Evolutionary conservation across 2,888 invertebrate genomes (phyloP), one percentile per base, ranked within the genome.

Genomic region (Stenchaetothrips biformis): DNA sequence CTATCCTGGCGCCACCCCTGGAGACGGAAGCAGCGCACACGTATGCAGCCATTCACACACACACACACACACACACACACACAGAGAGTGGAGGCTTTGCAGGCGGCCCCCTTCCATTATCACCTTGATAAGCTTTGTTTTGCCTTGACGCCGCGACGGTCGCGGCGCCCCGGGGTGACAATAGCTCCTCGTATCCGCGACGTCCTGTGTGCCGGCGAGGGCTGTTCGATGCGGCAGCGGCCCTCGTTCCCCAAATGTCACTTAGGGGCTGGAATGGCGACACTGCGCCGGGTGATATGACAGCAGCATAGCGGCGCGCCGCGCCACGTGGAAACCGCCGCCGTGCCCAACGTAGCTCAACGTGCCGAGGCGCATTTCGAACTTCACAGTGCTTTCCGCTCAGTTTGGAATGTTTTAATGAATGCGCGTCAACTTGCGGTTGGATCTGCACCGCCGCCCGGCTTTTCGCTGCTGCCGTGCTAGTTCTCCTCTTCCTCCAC

Each of bases 61-160:
- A 18, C 9, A 67, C 21, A 8, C 67, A 74, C 67, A 25, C 67
- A 25, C 67, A 25, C 67, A 74, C 67, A 21, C 67, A 21, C 67
- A 25, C 25, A 7, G 25, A 21, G n/a, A 4, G 37, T 37, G 37
- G 37, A 37, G 37, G 37, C 37, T 37, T 37, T 37, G 37, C 2
- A 37, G 37, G 59, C 59, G 16, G 59, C 67, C 67, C 21, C 25
- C 53, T 53, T 74, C 67, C 67, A 74, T 74, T 74, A 74, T 74
- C 67, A 74, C 67, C 67, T 74, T 74, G 67, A 74, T 74, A 74
- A n/a, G 67, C 67, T 74, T 74, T 74, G 67, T 74, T 74, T 74
- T 74, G 67, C 25, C 67, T 11, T 25, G 13, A 53, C 13, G 53
- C 37, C 37, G 37, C 37, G 37, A 37, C 37, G 37, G 37, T 37